A percentile compares a stretch with the other conserved stretches of the same genome.
These are phyloP conservation scores for Hartigia nigra DNA, from an alignment of 2,888 invertebrate species.

Conservation along the genomic window DNA sequence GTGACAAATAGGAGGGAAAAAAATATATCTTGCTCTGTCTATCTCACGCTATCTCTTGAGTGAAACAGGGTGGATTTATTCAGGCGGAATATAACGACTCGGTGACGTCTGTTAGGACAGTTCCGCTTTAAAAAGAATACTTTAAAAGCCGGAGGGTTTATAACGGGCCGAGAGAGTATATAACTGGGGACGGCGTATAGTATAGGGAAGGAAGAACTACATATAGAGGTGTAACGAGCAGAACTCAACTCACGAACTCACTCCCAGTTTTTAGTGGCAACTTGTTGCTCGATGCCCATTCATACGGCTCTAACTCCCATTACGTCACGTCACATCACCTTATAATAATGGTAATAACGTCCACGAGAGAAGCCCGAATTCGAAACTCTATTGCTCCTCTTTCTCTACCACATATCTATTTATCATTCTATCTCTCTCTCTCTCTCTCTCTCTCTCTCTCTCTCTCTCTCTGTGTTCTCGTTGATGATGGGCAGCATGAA, in stretches of 20 bases:
- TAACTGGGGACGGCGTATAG: slow-evolving; percentile 52
- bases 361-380: slow-evolving; percentile 47
- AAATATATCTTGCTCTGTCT: neutral
- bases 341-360: slow-evolving; percentile 65
- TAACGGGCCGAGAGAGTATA: slow-evolving; percentile 60
- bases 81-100: slow-evolving; percentile 50
- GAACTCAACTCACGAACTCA: slow-evolving; percentile 67
- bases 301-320: slow-evolving; percentile 66
- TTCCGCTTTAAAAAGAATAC: slow-evolving; percentile 67
- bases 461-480: slow-evolving; percentile 15
- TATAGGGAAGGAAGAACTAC: slow-evolving; percentile 66
- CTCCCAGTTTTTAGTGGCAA: slow-evolving; percentile 67
- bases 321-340: slow-evolving; percentile 67
- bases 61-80: slow-evolving; percentile 8
- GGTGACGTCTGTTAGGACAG: slow-evolving; percentile 62
- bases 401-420: neutral
- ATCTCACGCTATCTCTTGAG: slow-evolving; percentile 7
- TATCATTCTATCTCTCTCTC: slow-evolving; percentile 4
- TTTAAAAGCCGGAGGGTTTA: slow-evolving; percentile 66
- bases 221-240: slow-evolving; percentile 67
- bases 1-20: neutral
- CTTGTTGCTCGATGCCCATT: slow-evolving; percentile 67
- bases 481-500: neutral
- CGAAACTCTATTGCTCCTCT: slow-evolving; percentile 48
- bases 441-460: slow-evolving; percentile 9